Conservation (phyloP, 2,113 vertebrate species). For the Gila orcuttii region DNA sequence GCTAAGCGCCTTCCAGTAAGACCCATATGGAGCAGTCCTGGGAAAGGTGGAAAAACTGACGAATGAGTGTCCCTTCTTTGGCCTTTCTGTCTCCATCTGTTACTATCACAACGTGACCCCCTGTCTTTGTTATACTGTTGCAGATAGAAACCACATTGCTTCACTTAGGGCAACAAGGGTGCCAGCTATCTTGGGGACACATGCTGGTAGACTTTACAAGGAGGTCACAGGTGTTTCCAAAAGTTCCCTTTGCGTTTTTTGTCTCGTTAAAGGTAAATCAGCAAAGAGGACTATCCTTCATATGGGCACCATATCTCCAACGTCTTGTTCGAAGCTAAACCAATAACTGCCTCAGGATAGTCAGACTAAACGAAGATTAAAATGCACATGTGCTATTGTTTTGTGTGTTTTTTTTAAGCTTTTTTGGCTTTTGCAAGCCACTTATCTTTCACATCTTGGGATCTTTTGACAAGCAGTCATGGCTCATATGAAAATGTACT, state of each 20-base stretch:
- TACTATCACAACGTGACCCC: neutral
- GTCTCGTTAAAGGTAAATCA: constrained; percentile 25
- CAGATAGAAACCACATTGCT: constrained; percentile 36
- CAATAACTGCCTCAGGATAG: neutral
- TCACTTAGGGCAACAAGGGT: constrained; percentile 17
- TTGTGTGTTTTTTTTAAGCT: neutral
- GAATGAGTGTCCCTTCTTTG: constrained; percentile 26
- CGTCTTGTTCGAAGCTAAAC: neutral
- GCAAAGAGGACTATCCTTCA: neutral
- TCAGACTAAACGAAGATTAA: neutral
- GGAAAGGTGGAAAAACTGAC: constrained; percentile 9
- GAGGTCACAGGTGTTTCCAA: constrained; percentile 43
- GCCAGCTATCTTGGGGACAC: neutral
- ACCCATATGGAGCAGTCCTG: constrained; percentile 11
- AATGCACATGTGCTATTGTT: constrained; percentile 2
- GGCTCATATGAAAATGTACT: constrained; percentile 8
- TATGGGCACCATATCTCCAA: neutral
- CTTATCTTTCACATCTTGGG: constrained; percentile 1
- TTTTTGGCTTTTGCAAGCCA: neutral
- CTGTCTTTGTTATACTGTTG: constrained; percentile 11
- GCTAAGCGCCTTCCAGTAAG: neutral
- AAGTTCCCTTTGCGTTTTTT: constrained; percentile 1
- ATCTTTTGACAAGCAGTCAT: constrained; percentile 6
- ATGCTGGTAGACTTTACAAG: constrained; percentile 24
- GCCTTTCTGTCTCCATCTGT: constrained; percentile 30